Evolutionary conservation across 23 tunicate species (phyloP).

Genomic region (Halocynthia aurantium): DNA sequence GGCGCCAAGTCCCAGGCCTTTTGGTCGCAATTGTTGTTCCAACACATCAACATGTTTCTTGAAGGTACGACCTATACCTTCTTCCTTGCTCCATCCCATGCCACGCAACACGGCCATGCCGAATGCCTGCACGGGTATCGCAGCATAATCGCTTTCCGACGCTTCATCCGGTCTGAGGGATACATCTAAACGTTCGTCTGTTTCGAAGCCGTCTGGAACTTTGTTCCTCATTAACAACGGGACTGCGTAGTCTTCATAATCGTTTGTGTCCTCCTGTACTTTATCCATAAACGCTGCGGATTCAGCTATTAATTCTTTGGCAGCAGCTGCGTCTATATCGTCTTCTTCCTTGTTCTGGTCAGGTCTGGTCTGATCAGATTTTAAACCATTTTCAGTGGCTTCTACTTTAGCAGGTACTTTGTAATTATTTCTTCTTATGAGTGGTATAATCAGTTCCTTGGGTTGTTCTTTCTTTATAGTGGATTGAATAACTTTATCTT

Average conservation of each 20-base stretch:
- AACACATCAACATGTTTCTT: conserved; percentile 44
- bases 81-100: conserved; percentile 89
- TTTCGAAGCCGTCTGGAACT: conserved; percentile 90
- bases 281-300: conserved; percentile 48
- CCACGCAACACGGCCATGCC: conserved; percentile 92
- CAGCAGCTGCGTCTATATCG: conserved; percentile 45
- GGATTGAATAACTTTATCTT: conserved; percentile 21
- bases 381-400: background rate
- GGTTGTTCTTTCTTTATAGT: conserved; percentile 11
- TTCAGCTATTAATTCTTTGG: conserved; percentile 62
- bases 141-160: conserved; percentile 42
- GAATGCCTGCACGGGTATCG: conserved; percentile 58
- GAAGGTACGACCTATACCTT: conserved; percentile 74
- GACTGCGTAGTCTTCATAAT: conserved; percentile 55
- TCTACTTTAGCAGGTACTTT: background rate
- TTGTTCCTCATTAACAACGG: conserved; percentile 76
- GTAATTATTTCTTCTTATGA: conserved; percentile 47
- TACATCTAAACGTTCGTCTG: conserved; percentile 62
- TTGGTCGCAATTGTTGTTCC: conserved; percentile 54
- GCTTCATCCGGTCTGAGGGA: conserved; percentile 66
- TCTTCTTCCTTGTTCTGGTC: background rate
- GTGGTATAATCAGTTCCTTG: conserved; percentile 49
- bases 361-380: background rate
- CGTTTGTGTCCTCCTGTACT: conserved; percentile 26
- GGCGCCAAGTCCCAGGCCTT: conserved; percentile 89